These are phyloP conservation scores for Platalea minor DNA, from an alignment of 2,797 vertebrate species.

Conservation along the genomic window DNA sequence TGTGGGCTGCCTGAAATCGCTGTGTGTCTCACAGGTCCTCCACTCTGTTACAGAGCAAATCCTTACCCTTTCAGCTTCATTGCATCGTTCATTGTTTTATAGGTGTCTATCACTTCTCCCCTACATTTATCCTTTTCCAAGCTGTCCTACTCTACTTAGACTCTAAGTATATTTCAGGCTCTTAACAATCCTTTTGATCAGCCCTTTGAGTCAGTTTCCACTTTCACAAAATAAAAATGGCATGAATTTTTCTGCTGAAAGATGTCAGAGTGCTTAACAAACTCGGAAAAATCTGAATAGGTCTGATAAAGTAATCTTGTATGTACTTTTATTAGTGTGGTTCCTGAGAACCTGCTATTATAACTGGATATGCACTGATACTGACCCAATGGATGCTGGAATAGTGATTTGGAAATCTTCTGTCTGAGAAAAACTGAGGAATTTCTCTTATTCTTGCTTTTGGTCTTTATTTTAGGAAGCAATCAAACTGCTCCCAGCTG, in stretches of 20 bases:
- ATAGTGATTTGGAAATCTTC: constrained; percentile 25
- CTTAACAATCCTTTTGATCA: not conserved
- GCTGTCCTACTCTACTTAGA: not conserved
- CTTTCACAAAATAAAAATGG: not conserved
- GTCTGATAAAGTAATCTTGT: constrained; percentile 23
- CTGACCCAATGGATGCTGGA: not conserved
- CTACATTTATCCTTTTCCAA: not conserved
- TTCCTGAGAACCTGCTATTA: constrained; percentile 18
- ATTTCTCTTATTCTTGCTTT: constrained; percentile 32
- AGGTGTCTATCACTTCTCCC: not conserved
- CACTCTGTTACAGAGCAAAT: not conserved
- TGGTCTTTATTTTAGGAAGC: constrained; percentile 49
- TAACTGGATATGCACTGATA: not conserved
- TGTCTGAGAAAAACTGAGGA: constrained; percentile 21
- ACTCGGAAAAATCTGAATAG: not conserved
- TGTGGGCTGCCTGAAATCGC: not conserved
- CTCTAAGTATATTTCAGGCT: not conserved
- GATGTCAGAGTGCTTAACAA: not conserved
- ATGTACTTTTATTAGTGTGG: not conserved
- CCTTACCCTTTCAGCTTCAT: not conserved
- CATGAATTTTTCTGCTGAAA: constrained; percentile 3
- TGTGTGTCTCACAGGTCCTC: not conserved
- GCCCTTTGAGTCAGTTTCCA: not conserved
- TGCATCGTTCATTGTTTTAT: not conserved
- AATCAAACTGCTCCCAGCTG: constrained; percentile 25